Evolutionary conservation across 2,113 vertebrate genomes (phyloP).

Genomic region (Cinclus mexicanus): DNA sequence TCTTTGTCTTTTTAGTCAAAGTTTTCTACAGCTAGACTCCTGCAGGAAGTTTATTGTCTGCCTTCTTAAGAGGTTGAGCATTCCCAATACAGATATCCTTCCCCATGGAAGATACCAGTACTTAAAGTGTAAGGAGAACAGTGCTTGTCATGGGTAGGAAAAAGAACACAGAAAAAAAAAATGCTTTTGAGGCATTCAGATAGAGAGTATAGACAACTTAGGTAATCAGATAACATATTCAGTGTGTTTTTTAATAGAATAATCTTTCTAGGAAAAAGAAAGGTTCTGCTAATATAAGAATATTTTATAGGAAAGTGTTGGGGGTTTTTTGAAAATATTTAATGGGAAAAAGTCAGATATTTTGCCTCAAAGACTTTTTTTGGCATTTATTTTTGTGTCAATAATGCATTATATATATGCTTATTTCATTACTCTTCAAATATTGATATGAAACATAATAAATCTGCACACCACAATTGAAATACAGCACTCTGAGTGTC

Average conservation of each 20-base stretch:
- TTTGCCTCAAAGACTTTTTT: neutral
- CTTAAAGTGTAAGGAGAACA: neutral
- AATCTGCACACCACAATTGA: neutral
- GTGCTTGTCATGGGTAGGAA: neutral
- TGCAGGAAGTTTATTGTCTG: neutral
- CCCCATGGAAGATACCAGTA: neutral
- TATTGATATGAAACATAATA: neutral
- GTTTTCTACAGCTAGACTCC: neutral
- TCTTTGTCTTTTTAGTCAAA: neutral
- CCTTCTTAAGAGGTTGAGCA: neutral
- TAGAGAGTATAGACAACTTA: neutral
- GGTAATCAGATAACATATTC: neutral
- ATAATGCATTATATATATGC: neutral
- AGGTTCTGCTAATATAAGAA: neutral
- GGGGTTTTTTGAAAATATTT: neutral
- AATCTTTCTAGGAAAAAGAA: neutral
- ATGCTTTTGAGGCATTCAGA: neutral
- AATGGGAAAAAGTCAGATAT: neutral
- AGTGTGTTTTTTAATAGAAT: neutral
- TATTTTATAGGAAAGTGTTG: neutral
- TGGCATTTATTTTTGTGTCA: neutral
- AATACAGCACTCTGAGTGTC: neutral
- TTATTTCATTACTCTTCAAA: neutral
- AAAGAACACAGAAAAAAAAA: neutral
- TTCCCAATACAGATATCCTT: neutral